Percentiles rank a stretch among this genome's conserved stretches.
These are phyloP conservation scores for Scaptomyza pallida DNA, from an alignment of 1,140 invertebrate genomes.

Conservation along the genomic window DNA sequence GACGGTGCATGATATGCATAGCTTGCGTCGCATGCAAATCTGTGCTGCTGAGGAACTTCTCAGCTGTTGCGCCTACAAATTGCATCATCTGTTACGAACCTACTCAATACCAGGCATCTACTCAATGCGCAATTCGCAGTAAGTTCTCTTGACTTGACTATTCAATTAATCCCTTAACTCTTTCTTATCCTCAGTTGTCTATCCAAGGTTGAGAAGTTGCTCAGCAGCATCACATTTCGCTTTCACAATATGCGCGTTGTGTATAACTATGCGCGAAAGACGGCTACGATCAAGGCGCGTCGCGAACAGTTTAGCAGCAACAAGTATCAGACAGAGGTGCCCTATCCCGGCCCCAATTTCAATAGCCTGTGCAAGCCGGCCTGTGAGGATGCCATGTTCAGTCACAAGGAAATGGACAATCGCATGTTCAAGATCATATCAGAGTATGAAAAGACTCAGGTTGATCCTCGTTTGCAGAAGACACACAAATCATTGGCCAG, in stretches of 20 bases:
- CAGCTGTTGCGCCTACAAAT: slow-evolving; percentile 39
- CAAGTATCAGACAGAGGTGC: slow-evolving; percentile 16
- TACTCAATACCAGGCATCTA: slow-evolving; percentile 52
- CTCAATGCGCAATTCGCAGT: slow-evolving; percentile 53
- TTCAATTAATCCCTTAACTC: no score
- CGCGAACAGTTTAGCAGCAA: slow-evolving; percentile 9
- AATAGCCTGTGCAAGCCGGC: not conserved
- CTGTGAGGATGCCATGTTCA: not conserved
- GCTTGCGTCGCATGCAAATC: slow-evolving; percentile 41
- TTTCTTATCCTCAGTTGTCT: slow-evolving; percentile 29
- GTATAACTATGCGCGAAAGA: not conserved
- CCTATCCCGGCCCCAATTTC: slow-evolving; percentile 48
- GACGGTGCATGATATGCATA: slow-evolving; percentile 51
- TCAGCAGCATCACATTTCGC: slow-evolving; percentile 42
- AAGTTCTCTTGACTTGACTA: no score
- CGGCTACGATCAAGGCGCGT: not conserved
- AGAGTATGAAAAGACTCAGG: slow-evolving; percentile 32
- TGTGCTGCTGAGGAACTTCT: slow-evolving; percentile 60
- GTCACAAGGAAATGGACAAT: slow-evolving; percentile 14
- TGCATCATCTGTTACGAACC: slow-evolving; percentile 50
- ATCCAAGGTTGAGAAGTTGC: slow-evolving; percentile 46
- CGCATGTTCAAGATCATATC: slow-evolving; percentile 38
- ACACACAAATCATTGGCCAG: not conserved
- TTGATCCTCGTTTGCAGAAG: not conserved
- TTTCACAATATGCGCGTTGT: slow-evolving; percentile 44